Percentiles rank a stretch among this genome's conserved stretches.
Conservation (phyloP, 1,140 invertebrate species). For the Drosophila guanche region DNA sequence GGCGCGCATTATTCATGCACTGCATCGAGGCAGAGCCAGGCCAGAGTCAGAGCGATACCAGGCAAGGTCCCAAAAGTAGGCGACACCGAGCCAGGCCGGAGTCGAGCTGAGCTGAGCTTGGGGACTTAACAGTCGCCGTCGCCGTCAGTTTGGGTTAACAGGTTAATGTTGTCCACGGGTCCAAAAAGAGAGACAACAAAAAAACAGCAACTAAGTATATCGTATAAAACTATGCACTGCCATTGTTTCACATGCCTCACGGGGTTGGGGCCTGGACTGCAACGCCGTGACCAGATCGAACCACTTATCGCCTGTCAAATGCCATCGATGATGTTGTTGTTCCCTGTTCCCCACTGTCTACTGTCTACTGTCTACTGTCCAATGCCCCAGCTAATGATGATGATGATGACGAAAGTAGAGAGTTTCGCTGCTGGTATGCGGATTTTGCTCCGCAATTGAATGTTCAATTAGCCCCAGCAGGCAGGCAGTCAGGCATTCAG, state of each 20-base stretch:
- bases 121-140: slow-evolving; percentile 50
- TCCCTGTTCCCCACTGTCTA: background rate
- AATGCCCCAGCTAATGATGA: slow-evolving; percentile 36
- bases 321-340: slow-evolving; percentile 69
- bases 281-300: slow-evolving; percentile 49
- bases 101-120: slow-evolving; percentile 47
- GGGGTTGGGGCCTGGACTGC: slow-evolving; percentile 21
- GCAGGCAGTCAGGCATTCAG: no score
- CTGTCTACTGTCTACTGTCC: no score
- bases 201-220: slow-evolving; percentile 6
- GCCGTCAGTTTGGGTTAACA: slow-evolving; percentile 81
- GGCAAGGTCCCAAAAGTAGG: slow-evolving; percentile 64
- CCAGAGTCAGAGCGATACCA: slow-evolving; percentile 6
- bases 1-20: slow-evolving; percentile 83
- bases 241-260: slow-evolving; percentile 63
- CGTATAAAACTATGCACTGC: slow-evolving; percentile 54
- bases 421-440: slow-evolving; percentile 29
- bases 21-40: slow-evolving; percentile 38
- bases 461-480: no score
- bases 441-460: slow-evolving; percentile 54
- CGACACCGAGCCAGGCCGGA: slow-evolving; percentile 50
- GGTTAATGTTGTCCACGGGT: slow-evolving; percentile 75
- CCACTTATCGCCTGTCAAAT: slow-evolving; percentile 76
- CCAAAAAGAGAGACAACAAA: slow-evolving; percentile 17
- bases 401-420: slow-evolving; percentile 38